A percentile compares a stretch with the other conserved stretches of the same genome.
Conservation (phyloP, 2,888 invertebrate species). For the Cerceris ruficornis region DNA sequence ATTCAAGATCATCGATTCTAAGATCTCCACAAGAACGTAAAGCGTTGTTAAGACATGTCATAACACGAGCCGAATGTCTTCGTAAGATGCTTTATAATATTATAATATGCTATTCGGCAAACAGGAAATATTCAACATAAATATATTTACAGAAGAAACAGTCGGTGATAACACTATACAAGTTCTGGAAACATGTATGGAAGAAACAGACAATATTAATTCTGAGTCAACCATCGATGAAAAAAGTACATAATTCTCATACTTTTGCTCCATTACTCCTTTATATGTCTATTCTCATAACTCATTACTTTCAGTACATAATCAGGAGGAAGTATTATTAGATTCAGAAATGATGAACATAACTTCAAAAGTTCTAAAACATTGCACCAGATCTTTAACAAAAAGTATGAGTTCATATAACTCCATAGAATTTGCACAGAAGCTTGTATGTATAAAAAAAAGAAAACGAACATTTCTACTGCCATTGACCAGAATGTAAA, state of each 20-base stretch:
- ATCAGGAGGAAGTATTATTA: conserved; percentile 75
- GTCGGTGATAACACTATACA: conserved; percentile 59
- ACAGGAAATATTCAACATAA: neutral
- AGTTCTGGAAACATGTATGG: conserved; percentile 66
- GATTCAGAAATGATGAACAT: conserved; percentile 76
- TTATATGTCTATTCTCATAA: neutral
- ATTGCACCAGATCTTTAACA: conserved; percentile 68
- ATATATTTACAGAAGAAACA: conserved; percentile 67
- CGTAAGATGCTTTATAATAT: conserved; percentile 62
- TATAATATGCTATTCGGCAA: neutral
- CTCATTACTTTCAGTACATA: conserved; percentile 56
- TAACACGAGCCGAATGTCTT: conserved; percentile 41
- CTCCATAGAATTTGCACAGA: conserved; percentile 68
- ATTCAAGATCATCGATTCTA: neutral
- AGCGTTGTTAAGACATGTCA: conserved; percentile 56
- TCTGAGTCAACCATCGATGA: conserved; percentile 68
- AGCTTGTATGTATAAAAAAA: conserved; percentile 64
- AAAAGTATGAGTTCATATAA: conserved; percentile 70
- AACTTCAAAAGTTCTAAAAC: conserved; percentile 73
- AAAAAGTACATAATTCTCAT: conserved; percentile 65
- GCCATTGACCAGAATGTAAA: neutral
- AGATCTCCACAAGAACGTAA: conserved; percentile 68
- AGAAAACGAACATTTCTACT: conserved; percentile 1
- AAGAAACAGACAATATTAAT: conserved; percentile 70
- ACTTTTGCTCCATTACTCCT: conserved; percentile 8